A percentile compares a stretch with the other conserved stretches of the same genome.
These are phyloP conservation scores for Pogona vitticeps DNA, from an alignment of 2,113 vertebrate genomes.

Conservation along the genomic window DNA sequence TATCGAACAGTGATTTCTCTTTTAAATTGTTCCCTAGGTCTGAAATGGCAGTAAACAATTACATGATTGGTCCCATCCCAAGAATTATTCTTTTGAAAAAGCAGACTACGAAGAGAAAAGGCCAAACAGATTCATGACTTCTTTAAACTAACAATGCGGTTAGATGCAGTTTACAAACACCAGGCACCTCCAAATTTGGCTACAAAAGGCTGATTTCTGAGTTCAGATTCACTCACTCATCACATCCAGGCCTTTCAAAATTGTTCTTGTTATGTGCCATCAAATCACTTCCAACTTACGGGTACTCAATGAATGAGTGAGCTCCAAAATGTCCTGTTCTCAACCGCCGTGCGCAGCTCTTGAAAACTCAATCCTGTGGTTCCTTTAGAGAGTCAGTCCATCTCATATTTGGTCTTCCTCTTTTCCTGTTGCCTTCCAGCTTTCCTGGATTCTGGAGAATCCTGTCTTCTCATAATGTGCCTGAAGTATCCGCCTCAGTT, in stretches of 20 bases:
- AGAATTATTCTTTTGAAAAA: not conserved
- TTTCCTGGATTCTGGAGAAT: too few relatives aligned
- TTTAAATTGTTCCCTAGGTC: not conserved
- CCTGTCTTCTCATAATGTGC: too few relatives aligned
- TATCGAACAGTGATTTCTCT: constrained; percentile 1
- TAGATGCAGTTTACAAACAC: not conserved
- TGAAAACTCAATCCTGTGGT: too few relatives aligned
- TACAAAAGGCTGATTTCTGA: not conserved
- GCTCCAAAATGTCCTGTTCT: too few relatives aligned
- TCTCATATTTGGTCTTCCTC: too few relatives aligned
- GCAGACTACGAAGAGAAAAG: not conserved
- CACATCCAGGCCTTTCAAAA: not conserved
- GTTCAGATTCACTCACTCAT: not conserved
- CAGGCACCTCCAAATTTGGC: not conserved
- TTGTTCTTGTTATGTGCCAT: too few relatives aligned
- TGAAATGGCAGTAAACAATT: not conserved
- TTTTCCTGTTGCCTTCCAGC: too few relatives aligned
- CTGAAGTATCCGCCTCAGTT: too few relatives aligned
- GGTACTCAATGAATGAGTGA: too few relatives aligned
- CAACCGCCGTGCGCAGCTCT: too few relatives aligned
- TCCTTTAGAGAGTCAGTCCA: too few relatives aligned
- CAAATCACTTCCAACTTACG: too few relatives aligned
- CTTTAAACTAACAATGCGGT: not conserved
- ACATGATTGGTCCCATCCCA: not conserved
- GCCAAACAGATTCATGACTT: not conserved